These are phyloP conservation scores for Acanthosoma haemorrhoidale DNA, from an alignment of 2,888 invertebrate species.

Conservation along the genomic window DNA sequence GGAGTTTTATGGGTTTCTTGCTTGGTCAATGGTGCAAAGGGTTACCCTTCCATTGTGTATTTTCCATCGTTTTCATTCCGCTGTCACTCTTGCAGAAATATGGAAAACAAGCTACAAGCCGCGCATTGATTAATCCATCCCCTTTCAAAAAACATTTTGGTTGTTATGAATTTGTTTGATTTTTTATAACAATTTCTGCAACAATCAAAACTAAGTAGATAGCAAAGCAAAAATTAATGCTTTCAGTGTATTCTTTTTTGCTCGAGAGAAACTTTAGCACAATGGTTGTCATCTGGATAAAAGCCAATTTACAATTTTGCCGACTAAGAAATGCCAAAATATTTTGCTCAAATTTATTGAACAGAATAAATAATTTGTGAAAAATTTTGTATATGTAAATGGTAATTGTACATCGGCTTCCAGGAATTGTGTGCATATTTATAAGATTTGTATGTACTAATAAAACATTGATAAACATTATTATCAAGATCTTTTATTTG, in stretches of 20 bases:
- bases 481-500: not conserved
- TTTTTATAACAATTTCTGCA: slow-evolving; percentile 25
- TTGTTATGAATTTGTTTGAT: slow-evolving; percentile 4
- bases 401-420: slow-evolving; percentile 10
- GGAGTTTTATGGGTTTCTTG: slow-evolving; percentile 85
- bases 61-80: slow-evolving; percentile 93
- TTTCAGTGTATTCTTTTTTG: slow-evolving; percentile 23
- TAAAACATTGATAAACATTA: not conserved
- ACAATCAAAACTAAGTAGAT: slow-evolving; percentile 25
- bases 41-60: slow-evolving; percentile 90
- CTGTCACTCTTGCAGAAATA: slow-evolving; percentile 88
- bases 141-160: not conserved
- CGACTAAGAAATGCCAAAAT: not conserved
- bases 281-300: not conserved
- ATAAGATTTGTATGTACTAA: not conserved
- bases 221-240: slow-evolving; percentile 17
- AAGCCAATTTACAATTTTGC: slow-evolving; percentile 25
- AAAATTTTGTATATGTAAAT: not conserved
- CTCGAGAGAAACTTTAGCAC: slow-evolving; percentile 15
- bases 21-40: slow-evolving; percentile 90
- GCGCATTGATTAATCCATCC: slow-evolving; percentile 58
- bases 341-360: slow-evolving; percentile 7
- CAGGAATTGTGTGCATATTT: slow-evolving; percentile 6
- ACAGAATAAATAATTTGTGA: not conserved
- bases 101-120: slow-evolving; percentile 95